Base-by-base conservation (phyloP, 2,113 vertebrate genomes). In the Barbus barbus region DNA sequence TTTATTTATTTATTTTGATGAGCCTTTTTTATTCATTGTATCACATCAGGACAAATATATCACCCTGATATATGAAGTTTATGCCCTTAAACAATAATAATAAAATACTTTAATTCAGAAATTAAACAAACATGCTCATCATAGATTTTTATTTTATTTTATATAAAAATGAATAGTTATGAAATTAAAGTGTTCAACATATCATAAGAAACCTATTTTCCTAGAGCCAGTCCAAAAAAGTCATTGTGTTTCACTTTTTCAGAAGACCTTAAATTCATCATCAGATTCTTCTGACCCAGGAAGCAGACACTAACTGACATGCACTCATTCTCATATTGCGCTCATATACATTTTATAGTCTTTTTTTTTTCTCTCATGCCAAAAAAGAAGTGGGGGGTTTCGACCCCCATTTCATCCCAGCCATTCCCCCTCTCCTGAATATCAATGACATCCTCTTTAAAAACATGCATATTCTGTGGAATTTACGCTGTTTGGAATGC, bases 401-500 rank as follows among this genome's bases (percentile, higher is more conserved):
- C 18, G 51, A 48, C 77, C 65, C 63, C 48, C 36, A 14, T 87
- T 86, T 74, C 26, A 84, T 60, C 80, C 72, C 26, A 86, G 24
- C 26, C 20, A 83, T 53, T 85, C 76, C 67, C 46, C 46, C 61
- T 77, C 22, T 84, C 24, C 28, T 77, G 9, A 60, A 81, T 87
- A 85, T 93, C 89, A 93, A 93, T 93, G 89, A 36, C 12, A 92
- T 92, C 91, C 87, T 91, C 82, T 73, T 69, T 58, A 76, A 78
- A 92, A 88, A 91, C 94, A 94, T 83, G 90, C 36, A 78, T 87
- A 87, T 83, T 92, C 81, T 84, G 84, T 87, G 89, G 89, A 90
- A 90, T 91, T 91, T 86, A 78, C 88, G 85, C 93, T 95, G 87
- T 89, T 95, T 96, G 94, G 95, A 92, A 96, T 96, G 94, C 95